Evolutionary conservation across 2,888 invertebrate genomes (phyloP).

Genomic region (Antheraea yamamai): DNA sequence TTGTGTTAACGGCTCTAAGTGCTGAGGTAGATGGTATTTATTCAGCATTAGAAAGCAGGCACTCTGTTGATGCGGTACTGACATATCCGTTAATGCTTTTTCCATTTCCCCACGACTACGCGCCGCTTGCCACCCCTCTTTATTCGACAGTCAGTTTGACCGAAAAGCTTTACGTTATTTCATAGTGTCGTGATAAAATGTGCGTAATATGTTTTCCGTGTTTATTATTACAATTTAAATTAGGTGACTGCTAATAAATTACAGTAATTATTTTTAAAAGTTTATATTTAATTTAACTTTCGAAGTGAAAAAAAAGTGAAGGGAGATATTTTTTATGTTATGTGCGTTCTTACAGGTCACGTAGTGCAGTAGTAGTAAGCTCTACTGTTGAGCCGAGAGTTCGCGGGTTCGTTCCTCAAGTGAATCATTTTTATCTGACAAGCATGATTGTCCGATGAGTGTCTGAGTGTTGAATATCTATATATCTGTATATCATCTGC

Average conservation of each 20-base stretch:
- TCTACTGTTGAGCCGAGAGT: no score
- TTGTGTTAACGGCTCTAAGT: slow-evolving; percentile 50
- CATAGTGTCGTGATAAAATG: slow-evolving; percentile 12
- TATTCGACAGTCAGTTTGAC: slow-evolving; percentile 60
- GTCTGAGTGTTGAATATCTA: no score
- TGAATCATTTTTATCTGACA: no score
- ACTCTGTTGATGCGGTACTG: slow-evolving; percentile 79
- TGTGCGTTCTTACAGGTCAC: no score
- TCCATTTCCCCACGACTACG: slow-evolving; percentile 75
- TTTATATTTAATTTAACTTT: no score
- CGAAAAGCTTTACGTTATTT: slow-evolving; percentile 57
- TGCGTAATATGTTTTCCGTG: slow-evolving; percentile 13
- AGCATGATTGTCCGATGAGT: no score
- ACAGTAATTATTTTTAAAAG: background rate
- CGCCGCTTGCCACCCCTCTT: slow-evolving; percentile 45
- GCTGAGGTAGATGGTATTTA: slow-evolving; percentile 74
- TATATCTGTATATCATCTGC: no score
- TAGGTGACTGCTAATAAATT: background rate
- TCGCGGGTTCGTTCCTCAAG: no score
- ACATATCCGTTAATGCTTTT: slow-evolving; percentile 82
- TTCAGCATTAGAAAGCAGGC: slow-evolving; percentile 78
- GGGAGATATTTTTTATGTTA: no score
- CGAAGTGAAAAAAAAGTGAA: no score
- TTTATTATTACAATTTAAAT: slow-evolving; percentile 1
- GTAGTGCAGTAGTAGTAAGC: no score